Percentiles rank a stretch among this genome's conserved stretches.
Evolutionary conservation across 1,140 invertebrate genomes (phyloP).

Genomic region (Melitaea cinxia): DNA sequence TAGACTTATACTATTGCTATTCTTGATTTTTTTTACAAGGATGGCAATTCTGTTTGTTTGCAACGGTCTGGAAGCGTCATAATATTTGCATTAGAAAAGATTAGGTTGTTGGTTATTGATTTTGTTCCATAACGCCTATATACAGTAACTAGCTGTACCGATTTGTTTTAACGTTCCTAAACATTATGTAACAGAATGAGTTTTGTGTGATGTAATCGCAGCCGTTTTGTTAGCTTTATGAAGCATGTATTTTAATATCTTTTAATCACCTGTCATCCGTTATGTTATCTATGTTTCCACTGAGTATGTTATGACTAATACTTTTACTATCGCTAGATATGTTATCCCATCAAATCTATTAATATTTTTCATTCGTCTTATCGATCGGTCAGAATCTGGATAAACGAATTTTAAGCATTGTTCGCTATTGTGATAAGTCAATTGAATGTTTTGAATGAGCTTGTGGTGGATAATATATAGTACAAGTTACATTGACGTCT

Average conservation of each 20-base stretch:
- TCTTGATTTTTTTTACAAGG: background rate
- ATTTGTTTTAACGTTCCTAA: background rate
- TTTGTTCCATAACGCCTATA: slow-evolving; percentile 29
- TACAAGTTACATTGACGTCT: background rate
- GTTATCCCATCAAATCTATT: slow-evolving; percentile 64
- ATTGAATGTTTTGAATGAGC: slow-evolving; percentile 59
- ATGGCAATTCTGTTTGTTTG: slow-evolving; percentile 15
- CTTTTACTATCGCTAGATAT: slow-evolving; percentile 58
- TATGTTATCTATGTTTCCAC: slow-evolving; percentile 41
- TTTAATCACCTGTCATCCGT: slow-evolving; percentile 44
- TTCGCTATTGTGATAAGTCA: slow-evolving; percentile 59
- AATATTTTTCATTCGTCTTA: slow-evolving; percentile 38
- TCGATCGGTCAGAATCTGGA: slow-evolving; percentile 51
- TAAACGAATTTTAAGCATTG: slow-evolving; percentile 67
- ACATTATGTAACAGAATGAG: background rate
- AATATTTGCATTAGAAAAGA: slow-evolving; percentile 27
- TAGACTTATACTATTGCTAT: background rate
- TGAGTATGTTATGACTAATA: slow-evolving; percentile 55
- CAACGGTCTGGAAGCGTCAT: slow-evolving; percentile 26
- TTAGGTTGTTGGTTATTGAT: slow-evolving; percentile 31
- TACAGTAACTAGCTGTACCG: slow-evolving; percentile 15
- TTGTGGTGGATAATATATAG: slow-evolving; percentile 32
- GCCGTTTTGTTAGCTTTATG: slow-evolving; percentile 1
- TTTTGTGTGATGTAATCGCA: background rate
- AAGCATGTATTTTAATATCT: slow-evolving; percentile 42